These are phyloP conservation scores for Chlamydotis undulata DNA, from an alignment of 2,113 vertebrate species.

Conservation along the genomic window DNA sequence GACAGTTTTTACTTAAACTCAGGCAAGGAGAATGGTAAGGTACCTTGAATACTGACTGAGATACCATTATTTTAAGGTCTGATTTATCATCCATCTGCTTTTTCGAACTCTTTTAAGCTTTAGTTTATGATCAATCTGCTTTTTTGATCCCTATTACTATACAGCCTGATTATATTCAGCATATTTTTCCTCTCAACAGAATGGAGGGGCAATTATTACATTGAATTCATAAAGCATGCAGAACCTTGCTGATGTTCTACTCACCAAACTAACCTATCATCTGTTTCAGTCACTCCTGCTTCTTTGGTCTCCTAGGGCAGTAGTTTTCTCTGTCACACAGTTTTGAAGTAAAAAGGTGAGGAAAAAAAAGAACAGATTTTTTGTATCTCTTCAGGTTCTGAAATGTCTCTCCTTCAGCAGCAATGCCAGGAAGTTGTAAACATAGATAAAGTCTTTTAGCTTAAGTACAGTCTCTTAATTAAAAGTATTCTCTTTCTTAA, in stretches of 20 bases:
- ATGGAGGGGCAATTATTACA: background rate
- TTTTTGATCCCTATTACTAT: background rate
- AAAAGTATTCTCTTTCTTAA: slow-evolving; percentile 33
- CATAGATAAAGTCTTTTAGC: background rate
- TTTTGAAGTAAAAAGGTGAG: background rate
- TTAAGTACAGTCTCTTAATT: slow-evolving; percentile 41
- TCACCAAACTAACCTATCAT: background rate
- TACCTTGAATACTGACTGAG: background rate
- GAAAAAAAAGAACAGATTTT: background rate
- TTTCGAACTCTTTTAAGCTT: background rate
- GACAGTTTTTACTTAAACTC: background rate
- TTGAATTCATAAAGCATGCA: background rate
- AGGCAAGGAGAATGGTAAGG: background rate
- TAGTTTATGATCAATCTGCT: background rate
- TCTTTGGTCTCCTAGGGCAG: background rate
- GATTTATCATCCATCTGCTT: background rate
- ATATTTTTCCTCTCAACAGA: background rate
- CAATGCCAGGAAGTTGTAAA: slow-evolving; percentile 21
- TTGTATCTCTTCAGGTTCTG: background rate
- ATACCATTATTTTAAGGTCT: background rate
- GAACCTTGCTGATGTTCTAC: background rate
- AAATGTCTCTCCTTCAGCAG: background rate
- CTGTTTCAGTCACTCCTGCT: background rate
- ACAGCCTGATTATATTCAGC: background rate
- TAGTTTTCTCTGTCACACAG: background rate